phyloP scores from a whole-genome alignment of 2,113 vertebrate species.

The Falco punctatus region DNA sequence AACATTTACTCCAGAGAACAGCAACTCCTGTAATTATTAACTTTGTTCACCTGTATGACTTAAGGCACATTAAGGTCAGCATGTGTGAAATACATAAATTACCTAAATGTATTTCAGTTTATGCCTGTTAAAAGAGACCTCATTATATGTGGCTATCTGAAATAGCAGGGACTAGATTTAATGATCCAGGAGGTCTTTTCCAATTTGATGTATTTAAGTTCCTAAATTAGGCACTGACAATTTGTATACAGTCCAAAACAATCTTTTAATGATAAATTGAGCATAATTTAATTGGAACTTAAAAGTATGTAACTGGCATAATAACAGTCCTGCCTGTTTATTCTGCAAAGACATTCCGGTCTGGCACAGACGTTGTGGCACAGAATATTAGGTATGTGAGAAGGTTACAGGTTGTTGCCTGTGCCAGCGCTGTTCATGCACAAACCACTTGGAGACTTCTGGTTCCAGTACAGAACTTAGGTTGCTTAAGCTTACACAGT shows the following conservation, averaged over 20 bases:
- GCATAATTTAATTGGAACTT: neutral
- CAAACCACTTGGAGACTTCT: neutral
- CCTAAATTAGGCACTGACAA: neutral
- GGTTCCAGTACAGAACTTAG: neutral
- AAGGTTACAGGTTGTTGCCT: neutral
- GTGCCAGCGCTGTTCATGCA: neutral
- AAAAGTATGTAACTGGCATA: neutral
- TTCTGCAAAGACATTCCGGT: neutral
- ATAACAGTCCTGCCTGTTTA: neutral
- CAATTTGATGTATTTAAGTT: neutral
- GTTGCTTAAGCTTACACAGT: neutral
- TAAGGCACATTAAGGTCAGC: neutral
- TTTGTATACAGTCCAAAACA: neutral
- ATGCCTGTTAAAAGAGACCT: neutral
- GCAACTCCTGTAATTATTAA: conserved; percentile 8
- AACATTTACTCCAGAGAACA: neutral
- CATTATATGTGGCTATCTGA: neutral
- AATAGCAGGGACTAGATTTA: neutral
- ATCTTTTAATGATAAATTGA: neutral
- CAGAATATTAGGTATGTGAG: neutral
- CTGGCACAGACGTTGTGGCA: neutral
- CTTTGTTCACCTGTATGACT: neutral
- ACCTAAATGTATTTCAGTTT: neutral
- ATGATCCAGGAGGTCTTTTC: neutral
- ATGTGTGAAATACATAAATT: neutral